These are phyloP conservation scores for Sebastiscus albofasciatus DNA, from an alignment of 2,797 vertebrate genomes.

Conservation along the genomic window DNA sequence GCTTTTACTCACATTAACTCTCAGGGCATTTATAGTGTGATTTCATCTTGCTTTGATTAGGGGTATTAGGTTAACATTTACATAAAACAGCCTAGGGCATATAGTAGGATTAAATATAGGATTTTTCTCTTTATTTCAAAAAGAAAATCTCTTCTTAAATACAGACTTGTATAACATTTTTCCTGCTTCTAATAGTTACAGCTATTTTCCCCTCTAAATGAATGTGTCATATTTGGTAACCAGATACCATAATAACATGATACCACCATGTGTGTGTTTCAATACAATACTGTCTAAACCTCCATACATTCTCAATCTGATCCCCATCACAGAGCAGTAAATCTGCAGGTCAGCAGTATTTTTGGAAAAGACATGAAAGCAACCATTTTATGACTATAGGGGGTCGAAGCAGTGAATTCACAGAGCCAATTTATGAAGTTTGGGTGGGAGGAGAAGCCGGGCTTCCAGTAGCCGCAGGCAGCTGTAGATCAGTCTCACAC, in stretches of 20 bases:
- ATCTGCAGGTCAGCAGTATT: conserved; percentile 18
- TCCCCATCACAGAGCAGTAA: conserved; percentile 9
- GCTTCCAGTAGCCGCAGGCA: conserved; percentile 34
- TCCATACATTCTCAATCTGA: conserved; percentile 1
- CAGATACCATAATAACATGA: conserved; percentile 14
- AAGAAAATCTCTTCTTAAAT: conserved; percentile 6
- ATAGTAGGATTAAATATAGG: neutral
- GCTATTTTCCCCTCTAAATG: neutral
- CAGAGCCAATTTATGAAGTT: conserved; percentile 12
- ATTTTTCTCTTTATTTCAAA: neutral
- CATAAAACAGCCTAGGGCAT: neutral
- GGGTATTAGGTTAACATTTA: neutral
- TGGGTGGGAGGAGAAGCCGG: neutral
- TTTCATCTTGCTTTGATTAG: conserved; percentile 2
- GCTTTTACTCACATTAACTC: neutral
- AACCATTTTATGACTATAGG: neutral
- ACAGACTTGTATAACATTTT: neutral
- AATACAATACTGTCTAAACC: neutral
- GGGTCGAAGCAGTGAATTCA: conserved; percentile 22
- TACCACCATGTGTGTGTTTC: neutral
- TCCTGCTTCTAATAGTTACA: neutral
- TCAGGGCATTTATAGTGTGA: neutral
- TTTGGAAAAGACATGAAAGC: conserved; percentile 29
- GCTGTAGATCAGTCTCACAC: conserved; percentile 20
- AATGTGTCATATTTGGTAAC: conserved; percentile 4